Base-by-base conservation (phyloP, 2,113 vertebrate genomes). In the Cyanoderma ruficeps region DNA sequence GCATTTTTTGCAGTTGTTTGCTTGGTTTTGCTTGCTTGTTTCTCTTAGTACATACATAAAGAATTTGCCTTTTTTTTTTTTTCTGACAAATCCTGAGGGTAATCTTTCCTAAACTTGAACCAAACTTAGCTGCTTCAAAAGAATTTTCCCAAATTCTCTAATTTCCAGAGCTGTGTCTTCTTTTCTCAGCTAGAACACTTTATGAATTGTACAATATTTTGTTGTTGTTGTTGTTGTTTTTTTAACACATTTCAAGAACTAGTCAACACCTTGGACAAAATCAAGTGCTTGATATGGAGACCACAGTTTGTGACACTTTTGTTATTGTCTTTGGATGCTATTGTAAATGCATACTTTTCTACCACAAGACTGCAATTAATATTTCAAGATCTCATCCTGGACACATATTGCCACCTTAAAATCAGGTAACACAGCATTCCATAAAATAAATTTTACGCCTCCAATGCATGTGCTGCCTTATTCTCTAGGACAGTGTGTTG, bases 161-260 rank as follows among this genome's bases (percentile, higher is more conserved):
- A 33, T 70, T 92, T 78, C 19, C 31, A 52, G 8, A 70, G 4
- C 7, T 56, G 5, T 49, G 78, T 74, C 41, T 60, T 83, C 19
- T 72, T 87, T 74, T 56, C 44, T 55, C 3, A 56, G 44, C 72
- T 68, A 64, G 23, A 72, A 37, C 4, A 42, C 7, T 23, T 69
- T 8, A 39, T 33, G 9, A 19, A 15, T 37, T 50, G 20, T 17
- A 39, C 10, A 56, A 10, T 24, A 44, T 24, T 67, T 57, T 27
- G 20, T 39, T 39, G 39, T 39, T 39, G 39, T 39, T 39, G 39
- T 39, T 39, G 15, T 46, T 2, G 0, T 0, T 6, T 8, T 22
- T 25, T 30, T 15, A 1, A 47, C 14, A 18, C 49, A 2, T 21
- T 74, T 74, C 8, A 8, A 74, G 74, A 57, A 39, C 19, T 55